These are phyloP conservation scores for Xerus rutilus DNA, from an alignment of 2,797 vertebrate species.

Conservation along the genomic window DNA sequence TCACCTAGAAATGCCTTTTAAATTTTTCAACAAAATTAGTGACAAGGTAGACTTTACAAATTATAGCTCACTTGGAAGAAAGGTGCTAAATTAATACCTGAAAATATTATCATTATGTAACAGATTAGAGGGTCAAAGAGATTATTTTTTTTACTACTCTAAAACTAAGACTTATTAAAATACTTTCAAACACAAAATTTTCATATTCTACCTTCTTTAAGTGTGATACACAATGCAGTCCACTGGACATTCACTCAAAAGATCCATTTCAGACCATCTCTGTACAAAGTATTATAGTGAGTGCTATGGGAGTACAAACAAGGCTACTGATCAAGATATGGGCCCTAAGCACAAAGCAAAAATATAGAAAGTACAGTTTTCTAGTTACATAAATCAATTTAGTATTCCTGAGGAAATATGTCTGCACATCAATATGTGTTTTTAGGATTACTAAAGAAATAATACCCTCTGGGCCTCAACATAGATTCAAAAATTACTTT, in stretches of 20 bases:
- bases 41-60: constrained; percentile 14
- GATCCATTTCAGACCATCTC: background rate
- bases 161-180: background rate
- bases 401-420: background rate
- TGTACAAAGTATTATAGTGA: background rate
- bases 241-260: background rate
- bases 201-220: background rate
- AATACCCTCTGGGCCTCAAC: background rate
- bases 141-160: background rate
- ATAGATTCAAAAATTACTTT: constrained; percentile 10
- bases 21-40: constrained; percentile 2
- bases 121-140: background rate
- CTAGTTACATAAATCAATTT: background rate
- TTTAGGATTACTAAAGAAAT: background rate
- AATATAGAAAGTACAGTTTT: background rate
- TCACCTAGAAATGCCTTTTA: constrained; percentile 11
- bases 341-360: background rate
- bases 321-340: background rate
- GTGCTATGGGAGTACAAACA: background rate
- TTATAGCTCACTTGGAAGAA: constrained; percentile 47
- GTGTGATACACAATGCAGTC: background rate
- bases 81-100: background rate
- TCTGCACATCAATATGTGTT: background rate
- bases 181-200: constrained; percentile 5
- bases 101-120: background rate